These are phyloP conservation scores for Lithophane semibrunnea DNA, from an alignment of 2,888 invertebrate species.

Conservation along the genomic window DNA sequence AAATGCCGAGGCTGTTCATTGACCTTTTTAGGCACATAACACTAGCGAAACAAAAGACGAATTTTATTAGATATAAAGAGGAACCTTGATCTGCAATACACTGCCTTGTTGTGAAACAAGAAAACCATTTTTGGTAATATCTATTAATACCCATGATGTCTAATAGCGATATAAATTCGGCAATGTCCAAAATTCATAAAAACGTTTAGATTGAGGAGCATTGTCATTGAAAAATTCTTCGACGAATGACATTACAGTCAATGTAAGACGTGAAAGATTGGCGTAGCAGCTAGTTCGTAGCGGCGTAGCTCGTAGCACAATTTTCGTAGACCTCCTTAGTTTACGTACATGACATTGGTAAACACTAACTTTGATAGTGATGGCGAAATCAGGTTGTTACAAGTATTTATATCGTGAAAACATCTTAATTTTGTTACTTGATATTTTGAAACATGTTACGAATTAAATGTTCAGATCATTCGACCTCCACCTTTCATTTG, in stretches of 20 bases:
- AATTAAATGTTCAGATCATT: conserved; percentile 74
- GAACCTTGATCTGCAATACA: conserved; percentile 86
- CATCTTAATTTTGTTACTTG: conserved; percentile 70
- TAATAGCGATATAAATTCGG: conserved; percentile 1
- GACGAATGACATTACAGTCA: conserved; percentile 12
- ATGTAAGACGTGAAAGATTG: conserved; percentile 39
- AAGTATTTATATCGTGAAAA: conserved; percentile 62
- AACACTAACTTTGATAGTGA: conserved; percentile 42
- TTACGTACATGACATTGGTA: conserved; percentile 32
- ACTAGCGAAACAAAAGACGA: conserved; percentile 88
- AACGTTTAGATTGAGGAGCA: conserved; percentile 7
- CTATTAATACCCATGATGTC: conserved; percentile 37
- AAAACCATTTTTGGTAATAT: conserved; percentile 54
- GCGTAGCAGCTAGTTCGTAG: conserved; percentile 60
- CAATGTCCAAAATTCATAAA: background rate
- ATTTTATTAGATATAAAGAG: conserved; percentile 83
- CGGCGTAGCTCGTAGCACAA: conserved; percentile 65
- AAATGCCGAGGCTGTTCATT: conserved; percentile 90
- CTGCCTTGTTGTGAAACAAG: conserved; percentile 74
- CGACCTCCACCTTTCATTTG: conserved; percentile 76
- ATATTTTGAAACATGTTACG: conserved; percentile 76
- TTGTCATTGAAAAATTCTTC: conserved; percentile 25
- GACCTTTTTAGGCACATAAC: conserved; percentile 90
- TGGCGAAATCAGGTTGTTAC: conserved; percentile 55
- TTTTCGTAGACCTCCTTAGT: conserved; percentile 61